phyloP scores from a whole-genome alignment of 2,888 invertebrate species.

The Ennomos erosarius region DNA sequence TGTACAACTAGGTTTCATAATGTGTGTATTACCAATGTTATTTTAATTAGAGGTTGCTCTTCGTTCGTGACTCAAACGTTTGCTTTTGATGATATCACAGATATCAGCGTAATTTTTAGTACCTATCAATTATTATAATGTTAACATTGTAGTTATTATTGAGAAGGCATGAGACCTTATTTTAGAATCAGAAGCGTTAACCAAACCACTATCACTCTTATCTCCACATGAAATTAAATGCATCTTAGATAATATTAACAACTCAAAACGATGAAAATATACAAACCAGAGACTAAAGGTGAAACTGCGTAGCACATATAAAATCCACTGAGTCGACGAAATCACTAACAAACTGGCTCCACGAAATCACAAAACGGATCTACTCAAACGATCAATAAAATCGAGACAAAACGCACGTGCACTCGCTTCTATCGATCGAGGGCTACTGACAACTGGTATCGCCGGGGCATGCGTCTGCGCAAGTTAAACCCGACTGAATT shows the following conservation, averaged over 20 bases:
- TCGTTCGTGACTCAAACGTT: conserved; percentile 55
- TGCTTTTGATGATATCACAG: conserved; percentile 46
- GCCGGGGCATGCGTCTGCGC: conserved; percentile 74
- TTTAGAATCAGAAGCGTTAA: conserved; percentile 37
- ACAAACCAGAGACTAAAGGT: conserved; percentile 47
- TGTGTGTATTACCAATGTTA: conserved; percentile 42
- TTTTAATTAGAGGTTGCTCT: conserved; percentile 46
- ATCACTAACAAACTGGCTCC: conserved; percentile 44
- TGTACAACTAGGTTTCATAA: conserved; percentile 33
- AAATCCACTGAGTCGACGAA: conserved; percentile 45
- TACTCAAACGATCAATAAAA: conserved; percentile 65
- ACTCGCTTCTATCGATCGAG: conserved; percentile 68
- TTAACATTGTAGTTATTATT: background rate
- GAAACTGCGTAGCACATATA: conserved; percentile 39
- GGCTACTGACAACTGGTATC: conserved; percentile 76
- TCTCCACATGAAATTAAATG: conserved; percentile 57
- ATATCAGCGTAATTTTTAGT: conserved; percentile 24
- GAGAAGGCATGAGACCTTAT: conserved; percentile 12
- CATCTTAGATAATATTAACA: conserved; percentile 45
- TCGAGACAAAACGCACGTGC: conserved; percentile 47
- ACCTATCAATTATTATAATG: background rate
- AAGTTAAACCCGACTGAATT: conserved; percentile 58
- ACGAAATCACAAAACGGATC: conserved; percentile 60
- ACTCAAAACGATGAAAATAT: conserved; percentile 37
- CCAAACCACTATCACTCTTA: conserved; percentile 76